Conservation (phyloP, 2,888 invertebrate genomes). For the Pachydiplax longipennis region DNA sequence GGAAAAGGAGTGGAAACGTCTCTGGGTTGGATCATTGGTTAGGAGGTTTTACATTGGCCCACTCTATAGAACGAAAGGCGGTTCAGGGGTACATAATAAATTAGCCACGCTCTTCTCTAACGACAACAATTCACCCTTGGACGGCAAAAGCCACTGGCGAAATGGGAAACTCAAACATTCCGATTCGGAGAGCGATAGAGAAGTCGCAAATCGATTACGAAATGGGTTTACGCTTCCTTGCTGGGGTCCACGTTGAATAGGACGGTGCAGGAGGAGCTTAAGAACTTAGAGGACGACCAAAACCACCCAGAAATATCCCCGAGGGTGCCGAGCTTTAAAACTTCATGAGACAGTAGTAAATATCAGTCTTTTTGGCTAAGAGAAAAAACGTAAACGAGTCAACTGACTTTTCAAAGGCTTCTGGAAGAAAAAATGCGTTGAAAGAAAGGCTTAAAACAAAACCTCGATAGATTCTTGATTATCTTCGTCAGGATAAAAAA, state of each 20-base stretch:
- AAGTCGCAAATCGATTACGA: not conserved
- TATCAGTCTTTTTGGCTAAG: too few species aligned
- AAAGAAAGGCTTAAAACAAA: too few species aligned
- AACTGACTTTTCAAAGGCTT: too few species aligned
- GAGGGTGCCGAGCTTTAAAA: too few species aligned
- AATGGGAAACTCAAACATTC: not conserved
- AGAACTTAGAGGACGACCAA: not conserved
- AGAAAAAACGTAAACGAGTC: too few species aligned
- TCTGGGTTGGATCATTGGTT: too few species aligned
- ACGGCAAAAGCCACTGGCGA: not conserved
- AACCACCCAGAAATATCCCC: not conserved
- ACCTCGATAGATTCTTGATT: too few species aligned
- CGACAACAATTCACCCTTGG: not conserved
- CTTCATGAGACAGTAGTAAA: too few species aligned
- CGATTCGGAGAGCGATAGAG: not conserved
- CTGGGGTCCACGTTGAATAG: not conserved
- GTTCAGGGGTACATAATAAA: not conserved
- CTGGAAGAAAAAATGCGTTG: too few species aligned
- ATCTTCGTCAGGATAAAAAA: too few species aligned
- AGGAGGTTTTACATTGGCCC: not conserved
- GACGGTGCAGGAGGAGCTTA: not conserved
- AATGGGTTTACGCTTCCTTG: not conserved
- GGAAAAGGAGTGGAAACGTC: not conserved
- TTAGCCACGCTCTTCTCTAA: not conserved
- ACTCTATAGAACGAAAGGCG: not conserved